A percentile compares a stretch with the other conserved stretches of the same genome.
These are phyloP conservation scores for Lithosia quadra DNA, from an alignment of 2,888 invertebrate species.

Conservation along the genomic window DNA sequence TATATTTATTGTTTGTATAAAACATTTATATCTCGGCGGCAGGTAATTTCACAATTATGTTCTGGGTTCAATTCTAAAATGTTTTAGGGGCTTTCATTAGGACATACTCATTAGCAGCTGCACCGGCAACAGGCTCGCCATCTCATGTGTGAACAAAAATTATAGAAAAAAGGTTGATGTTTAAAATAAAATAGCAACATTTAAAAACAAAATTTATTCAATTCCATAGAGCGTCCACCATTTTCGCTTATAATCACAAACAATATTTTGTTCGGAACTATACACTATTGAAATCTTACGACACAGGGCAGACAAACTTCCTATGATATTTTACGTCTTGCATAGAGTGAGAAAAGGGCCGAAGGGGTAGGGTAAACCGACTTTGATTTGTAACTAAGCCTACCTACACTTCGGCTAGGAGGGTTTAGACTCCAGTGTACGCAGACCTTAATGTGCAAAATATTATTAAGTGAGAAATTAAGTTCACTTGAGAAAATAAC, in stretches of 20 bases:
- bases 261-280: conserved; percentile 55
- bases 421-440: not conserved
- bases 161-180: not conserved
- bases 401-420: too few relatives aligned
- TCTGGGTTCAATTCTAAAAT: too few relatives aligned
- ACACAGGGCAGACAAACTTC: conserved; percentile 26
- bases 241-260: conserved; percentile 66
- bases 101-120: too few relatives aligned
- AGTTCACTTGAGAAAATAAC: too few relatives aligned
- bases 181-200: conserved; percentile 44
- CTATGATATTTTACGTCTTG: not conserved
- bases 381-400: too few relatives aligned
- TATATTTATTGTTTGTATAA: too few relatives aligned
- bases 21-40: too few relatives aligned
- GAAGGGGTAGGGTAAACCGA: not conserved
- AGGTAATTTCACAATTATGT: too few relatives aligned
- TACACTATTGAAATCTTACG: conserved; percentile 27
- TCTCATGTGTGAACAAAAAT: too few relatives aligned
- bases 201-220: conserved; percentile 71
- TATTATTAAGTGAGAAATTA: not conserved
- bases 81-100: too few relatives aligned
- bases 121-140: too few relatives aligned
- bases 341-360: not conserved
- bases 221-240: conserved; percentile 72
- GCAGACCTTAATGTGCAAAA: not conserved